Evolutionary conservation across 1,140 invertebrate genomes (phyloP).

Genomic region (Spodoptera frugiperda): DNA sequence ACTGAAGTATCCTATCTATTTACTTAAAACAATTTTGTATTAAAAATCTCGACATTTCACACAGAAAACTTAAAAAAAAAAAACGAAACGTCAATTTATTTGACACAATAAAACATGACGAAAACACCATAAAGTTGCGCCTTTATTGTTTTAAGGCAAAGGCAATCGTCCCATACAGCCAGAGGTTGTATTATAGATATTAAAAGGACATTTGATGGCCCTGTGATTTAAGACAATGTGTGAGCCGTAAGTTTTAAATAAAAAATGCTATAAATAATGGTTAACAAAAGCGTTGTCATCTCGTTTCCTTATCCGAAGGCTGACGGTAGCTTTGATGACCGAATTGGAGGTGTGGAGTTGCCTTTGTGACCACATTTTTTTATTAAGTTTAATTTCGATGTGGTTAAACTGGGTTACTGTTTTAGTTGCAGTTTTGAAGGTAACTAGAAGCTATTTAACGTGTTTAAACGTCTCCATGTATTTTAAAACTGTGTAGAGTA

Average conservation of each 20-base stretch:
- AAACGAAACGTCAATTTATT: neutral
- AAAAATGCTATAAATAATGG: constrained; percentile 83
- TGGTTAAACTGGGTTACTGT: neutral
- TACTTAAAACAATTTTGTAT: too few relatives aligned
- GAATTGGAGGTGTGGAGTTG: constrained; percentile 63
- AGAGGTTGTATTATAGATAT: constrained; percentile 14
- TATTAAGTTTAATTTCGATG: neutral
- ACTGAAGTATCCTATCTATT: too few relatives aligned
- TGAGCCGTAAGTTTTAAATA: constrained; percentile 65
- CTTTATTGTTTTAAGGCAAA: constrained; percentile 19
- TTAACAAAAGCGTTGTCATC: constrained; percentile 83
- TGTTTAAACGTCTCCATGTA: too few relatives aligned
- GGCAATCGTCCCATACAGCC: constrained; percentile 3
- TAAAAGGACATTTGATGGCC: constrained; percentile 43
- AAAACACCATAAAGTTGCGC: constrained; percentile 5
- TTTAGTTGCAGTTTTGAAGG: too few relatives aligned
- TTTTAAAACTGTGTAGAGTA: too few relatives aligned
- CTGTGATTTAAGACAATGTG: constrained; percentile 76
- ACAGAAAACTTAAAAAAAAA: neutral
- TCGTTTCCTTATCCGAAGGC: constrained; percentile 74
- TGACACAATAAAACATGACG: neutral
- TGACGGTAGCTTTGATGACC: constrained; percentile 70
- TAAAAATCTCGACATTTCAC: too few relatives aligned
- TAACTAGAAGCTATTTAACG: too few relatives aligned
- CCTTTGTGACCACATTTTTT: neutral